These are phyloP conservation scores for Xanthostigma xanthostigma DNA, from an alignment of 2,888 invertebrate genomes.

Conservation along the genomic window DNA sequence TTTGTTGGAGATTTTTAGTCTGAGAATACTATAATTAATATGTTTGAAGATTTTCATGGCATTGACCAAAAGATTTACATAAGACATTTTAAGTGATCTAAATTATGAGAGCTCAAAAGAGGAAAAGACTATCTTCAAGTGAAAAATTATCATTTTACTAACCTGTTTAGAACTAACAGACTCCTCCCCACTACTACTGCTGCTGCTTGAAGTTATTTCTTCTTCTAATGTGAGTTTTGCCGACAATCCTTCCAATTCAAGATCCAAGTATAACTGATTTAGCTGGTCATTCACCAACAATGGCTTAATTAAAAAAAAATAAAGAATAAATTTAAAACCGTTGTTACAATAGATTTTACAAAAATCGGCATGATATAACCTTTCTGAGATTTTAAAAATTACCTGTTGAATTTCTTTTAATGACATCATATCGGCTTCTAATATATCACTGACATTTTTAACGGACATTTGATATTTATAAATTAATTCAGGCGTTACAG, in stretches of 20 bases:
- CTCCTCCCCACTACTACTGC: slow-evolving; percentile 20
- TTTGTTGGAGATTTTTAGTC: too few relatives aligned
- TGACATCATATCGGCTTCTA: slow-evolving; percentile 42
- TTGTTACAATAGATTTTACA: neutral
- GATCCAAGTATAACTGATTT: slow-evolving; percentile 49
- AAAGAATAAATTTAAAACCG: neutral
- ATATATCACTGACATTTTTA: slow-evolving; percentile 40
- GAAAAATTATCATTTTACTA: slow-evolving; percentile 12
- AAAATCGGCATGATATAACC: neutral
- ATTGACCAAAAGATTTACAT: too few relatives aligned
- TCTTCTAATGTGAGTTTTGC: slow-evolving; percentile 46
- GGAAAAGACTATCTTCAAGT: too few relatives aligned
- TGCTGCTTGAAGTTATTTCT: slow-evolving; percentile 38
- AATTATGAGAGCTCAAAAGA: too few relatives aligned
- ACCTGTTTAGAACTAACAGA: slow-evolving; percentile 21
- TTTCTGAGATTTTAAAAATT: slow-evolving; percentile 7
- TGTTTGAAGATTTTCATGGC: too few relatives aligned
- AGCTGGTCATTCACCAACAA: slow-evolving; percentile 56
- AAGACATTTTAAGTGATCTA: too few relatives aligned
- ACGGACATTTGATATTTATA: slow-evolving; percentile 50
- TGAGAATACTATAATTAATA: too few relatives aligned
- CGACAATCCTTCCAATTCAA: slow-evolving; percentile 46
- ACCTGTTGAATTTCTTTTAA: slow-evolving; percentile 41
- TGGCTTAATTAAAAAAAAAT: slow-evolving; percentile 33
- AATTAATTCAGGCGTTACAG: slow-evolving; percentile 49